Conservation (phyloP, 2,888 invertebrate genomes). For the Lasioglossum leucozonium region DNA sequence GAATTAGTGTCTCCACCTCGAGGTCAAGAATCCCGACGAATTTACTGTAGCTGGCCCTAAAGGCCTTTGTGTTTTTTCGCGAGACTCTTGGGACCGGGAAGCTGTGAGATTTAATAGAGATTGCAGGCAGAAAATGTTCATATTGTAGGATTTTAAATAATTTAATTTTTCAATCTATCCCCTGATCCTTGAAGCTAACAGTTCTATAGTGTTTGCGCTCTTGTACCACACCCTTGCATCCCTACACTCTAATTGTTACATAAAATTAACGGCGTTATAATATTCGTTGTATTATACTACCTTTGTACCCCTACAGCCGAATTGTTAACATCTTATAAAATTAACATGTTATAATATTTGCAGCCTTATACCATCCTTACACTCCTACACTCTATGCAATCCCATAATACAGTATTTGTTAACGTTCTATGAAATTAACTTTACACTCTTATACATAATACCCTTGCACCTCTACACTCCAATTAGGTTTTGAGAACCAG, state of each 20-base stretch:
- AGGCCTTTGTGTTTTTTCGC: background rate
- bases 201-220: background rate
- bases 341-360: background rate
- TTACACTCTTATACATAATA: background rate
- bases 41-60: background rate
- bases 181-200: background rate
- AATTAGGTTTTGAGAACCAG: too few relatives aligned
- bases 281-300: background rate
- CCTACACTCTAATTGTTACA: background rate
- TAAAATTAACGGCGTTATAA: background rate
- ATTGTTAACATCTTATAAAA: background rate
- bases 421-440: background rate
- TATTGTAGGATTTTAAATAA: slow-evolving; percentile 2
- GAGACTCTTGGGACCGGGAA: background rate
- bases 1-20: background rate
- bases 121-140: background rate
- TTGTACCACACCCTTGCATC: background rate
- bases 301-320: background rate
- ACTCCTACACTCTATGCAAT: too few relatives aligned
- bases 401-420: too few relatives aligned
- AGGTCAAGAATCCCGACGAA: background rate
- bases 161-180: background rate
- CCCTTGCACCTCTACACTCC: too few relatives aligned
- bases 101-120: background rate
- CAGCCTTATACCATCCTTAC: background rate